Base-by-base conservation (phyloP, 1,140 invertebrate species). In the Hycleus cichorii region DNA sequence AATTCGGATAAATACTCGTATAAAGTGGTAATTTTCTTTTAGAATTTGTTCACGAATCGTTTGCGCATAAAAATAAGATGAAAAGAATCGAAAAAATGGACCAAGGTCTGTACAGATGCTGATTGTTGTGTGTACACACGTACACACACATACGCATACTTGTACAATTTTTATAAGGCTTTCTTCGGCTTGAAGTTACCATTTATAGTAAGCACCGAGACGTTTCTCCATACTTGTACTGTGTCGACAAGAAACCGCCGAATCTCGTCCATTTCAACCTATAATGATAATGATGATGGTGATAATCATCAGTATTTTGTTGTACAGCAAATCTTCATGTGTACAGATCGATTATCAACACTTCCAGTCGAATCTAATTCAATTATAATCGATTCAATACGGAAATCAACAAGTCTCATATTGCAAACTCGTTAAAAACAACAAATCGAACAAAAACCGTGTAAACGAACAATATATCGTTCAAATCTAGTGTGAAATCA, bases 211-310 rank as follows among this genome's bases (percentile, higher is more conserved):
- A 57, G 27, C 12, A 24, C 47, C 40, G 46, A 57, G 5, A 48
- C 42, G 47, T 57, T 57, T 57, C 55, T 47, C 49, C 49, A 57
- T 47, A 57, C 55, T 49, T 47, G 44, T 57, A 57, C 44, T 49
- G 18, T 18, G 32, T 49, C 47, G 24, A 49, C 40, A 10, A 32
- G 32, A 32, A 32, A 49, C 47, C 47, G 3, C 11, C 43, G n/a
- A 44, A 11, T 11, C 27, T 38, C 25, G 27, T 27, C 11, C 9
- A 49, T 26, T 32, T 25, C 12, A 26, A 9, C 26, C 12, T n/a
- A 46, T 9, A 46, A 12, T 25, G 4, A 47, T 46, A 46, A 8
- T 9, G 9, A 47, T 18, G 43, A 12, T 12, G 6, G 12, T 24
- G 10, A 24, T 45, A 45, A 45, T 9, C 3, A 47, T 18, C 18